Base-by-base conservation (phyloP, 2,113 vertebrate genomes). In the Poicephalus meyeri region DNA sequence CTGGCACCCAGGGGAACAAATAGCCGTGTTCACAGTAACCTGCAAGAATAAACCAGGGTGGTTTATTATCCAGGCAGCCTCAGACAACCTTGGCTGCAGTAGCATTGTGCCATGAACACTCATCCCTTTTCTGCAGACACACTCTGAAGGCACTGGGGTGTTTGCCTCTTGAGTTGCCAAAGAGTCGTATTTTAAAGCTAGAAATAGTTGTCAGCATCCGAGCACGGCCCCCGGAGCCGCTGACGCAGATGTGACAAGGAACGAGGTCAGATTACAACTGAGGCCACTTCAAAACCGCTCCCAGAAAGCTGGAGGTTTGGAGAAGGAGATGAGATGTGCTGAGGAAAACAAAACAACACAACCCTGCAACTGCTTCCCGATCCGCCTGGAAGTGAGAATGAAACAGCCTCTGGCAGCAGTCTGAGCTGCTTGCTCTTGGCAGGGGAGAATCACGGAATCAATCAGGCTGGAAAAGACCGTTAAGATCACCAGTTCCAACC, bases 281-380 rank as follows among this genome's bases (percentile, higher is more conserved):
- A 78, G 91, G 94, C 91, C 5, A 4, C 84, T 85, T 86, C 89
- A 65, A 81, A 95, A 65, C n/a, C 61, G 78, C 77, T 79, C 80
- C 46, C 1, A 0, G 63, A 64, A 71, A 89, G 56, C 52, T 6
- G 7, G 28, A 87, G 63, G 7, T 24, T 52, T 44, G 80, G 79
- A 60, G 52, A 72, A 79, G 79, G 63, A 49, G 69, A 46, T 33
- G 15, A 60, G 80, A 69, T 23, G 14, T 28, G 28, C 58, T 6
- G 7, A 39, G 65, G 20, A 20, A 42, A 58, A 52, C 31, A 28
- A 17, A 72, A 28, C 13, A 16, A 19, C 20, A 6, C 31, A 35
- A 26, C 18, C 41, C 56, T 56, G 44, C 2, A 78, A 77, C 18
- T 16, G 25, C 58, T 58, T 47, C n/a, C 25, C 37, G 25, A 73